These are phyloP conservation scores for Argyrosomus regius DNA, from an alignment of 2,797 vertebrate species.

Conservation along the genomic window DNA sequence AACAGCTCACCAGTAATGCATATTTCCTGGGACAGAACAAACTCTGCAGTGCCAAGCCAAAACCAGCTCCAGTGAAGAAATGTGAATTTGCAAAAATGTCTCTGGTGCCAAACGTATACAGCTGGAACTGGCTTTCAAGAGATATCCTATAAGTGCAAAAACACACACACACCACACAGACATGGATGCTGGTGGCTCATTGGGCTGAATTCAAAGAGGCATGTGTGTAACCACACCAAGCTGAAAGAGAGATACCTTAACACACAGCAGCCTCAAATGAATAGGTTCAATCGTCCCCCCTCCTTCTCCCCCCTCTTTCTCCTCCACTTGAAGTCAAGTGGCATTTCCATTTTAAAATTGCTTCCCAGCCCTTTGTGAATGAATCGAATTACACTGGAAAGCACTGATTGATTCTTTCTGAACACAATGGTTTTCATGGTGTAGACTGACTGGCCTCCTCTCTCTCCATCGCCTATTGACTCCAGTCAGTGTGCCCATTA, in stretches of 20 bases:
- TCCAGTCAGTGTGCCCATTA: constrained; percentile 79
- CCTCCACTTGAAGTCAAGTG: constrained; percentile 80
- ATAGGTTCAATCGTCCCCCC: constrained; percentile 51
- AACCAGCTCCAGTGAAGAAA: neutral
- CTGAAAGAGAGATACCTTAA: constrained; percentile 61
- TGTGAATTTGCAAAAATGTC: neutral
- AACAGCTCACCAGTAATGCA: no score
- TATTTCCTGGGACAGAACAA: neutral
- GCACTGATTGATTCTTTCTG: constrained; percentile 86
- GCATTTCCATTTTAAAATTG: constrained; percentile 88
- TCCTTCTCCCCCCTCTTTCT: constrained; percentile 51
- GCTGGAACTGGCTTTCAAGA: constrained; percentile 18
- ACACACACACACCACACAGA: neutral
- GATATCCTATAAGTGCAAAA: neutral
- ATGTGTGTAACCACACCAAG: constrained; percentile 22
- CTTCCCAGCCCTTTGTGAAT: constrained; percentile 85
- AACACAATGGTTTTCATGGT: constrained; percentile 85
- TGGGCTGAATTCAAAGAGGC: constrained; percentile 41
- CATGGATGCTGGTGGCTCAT: constrained; percentile 5
- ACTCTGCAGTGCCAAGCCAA: neutral
- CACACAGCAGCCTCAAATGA: constrained; percentile 60
- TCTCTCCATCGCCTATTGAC: constrained; percentile 77
- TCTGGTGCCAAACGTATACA: neutral
- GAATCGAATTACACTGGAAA: constrained; percentile 86
- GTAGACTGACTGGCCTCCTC: constrained; percentile 74